Base-by-base conservation (phyloP, 2,113 vertebrate species). In the Equus quagga region DNA sequence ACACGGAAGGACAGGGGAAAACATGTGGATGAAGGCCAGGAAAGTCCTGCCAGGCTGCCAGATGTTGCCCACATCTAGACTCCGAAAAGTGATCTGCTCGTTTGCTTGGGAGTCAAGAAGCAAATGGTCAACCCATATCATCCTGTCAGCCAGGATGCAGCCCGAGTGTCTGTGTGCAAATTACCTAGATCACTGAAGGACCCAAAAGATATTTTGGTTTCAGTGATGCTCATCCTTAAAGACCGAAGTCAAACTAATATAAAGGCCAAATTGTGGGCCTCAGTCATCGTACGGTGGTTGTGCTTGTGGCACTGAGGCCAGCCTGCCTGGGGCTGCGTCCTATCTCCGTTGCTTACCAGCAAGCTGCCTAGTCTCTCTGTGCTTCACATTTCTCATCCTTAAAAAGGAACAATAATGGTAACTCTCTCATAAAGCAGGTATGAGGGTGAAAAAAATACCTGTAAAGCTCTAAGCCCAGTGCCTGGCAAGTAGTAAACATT, bases 41-140 rank as follows among this genome's bases (percentile, higher is more conserved):
- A 85, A 58, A 24, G 33, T 6, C 64, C 79, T 33, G 87, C 88
- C 89, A 54, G 67, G 5, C 65, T 64, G 72, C 80, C 96, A 96
- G 96, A 92, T 97, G 96, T 90, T n/a, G 69, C 76, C 33, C 76
- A 89, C 65, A 92, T 96, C 92, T 95, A 93, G 91, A 91, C 80
- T 33, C 51, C 4, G 28, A 28, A 33, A 36, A 90, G 46, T 19
- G 89, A 94, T 44, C 88, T 28, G 2, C 58, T 11, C 2, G 13
- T 62, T 33, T 65, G 51, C 83, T n/a, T 21, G 89, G 58, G 58
- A 21, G 23, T 75, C 62, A n/a, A 85, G 92, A 81, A 72, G 56
- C 44, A 58, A 97, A n/a, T 2, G 73, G 79, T 11, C 88, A 95
- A 28, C 33, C 41, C 60, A 9, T 0, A 0, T 36, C 24, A 21